These are phyloP conservation scores for Eubasilissa regina DNA, from an alignment of 1,140 invertebrate species.

Conservation along the genomic window DNA sequence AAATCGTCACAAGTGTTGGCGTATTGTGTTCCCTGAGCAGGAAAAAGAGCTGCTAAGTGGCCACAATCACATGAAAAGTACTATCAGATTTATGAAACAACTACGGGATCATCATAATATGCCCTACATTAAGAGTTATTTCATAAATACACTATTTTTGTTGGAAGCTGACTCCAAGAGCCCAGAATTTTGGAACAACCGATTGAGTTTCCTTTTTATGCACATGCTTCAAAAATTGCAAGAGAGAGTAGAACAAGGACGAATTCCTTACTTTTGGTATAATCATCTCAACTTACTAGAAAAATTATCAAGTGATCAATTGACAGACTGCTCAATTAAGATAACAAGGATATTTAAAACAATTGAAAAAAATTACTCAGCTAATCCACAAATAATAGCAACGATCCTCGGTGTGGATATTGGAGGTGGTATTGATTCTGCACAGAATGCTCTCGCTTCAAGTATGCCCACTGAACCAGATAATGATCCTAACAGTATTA, in stretches of 20 bases:
- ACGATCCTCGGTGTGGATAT: slow-evolving; percentile 3
- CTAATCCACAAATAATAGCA: neutral
- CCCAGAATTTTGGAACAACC: slow-evolving; percentile 9
- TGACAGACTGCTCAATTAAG: neutral
- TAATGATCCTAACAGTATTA: neutral
- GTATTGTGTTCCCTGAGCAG: neutral
- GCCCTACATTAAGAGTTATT: slow-evolving; percentile 20
- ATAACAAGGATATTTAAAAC: neutral
- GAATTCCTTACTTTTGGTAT: slow-evolving; percentile 26
- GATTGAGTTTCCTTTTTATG: slow-evolving; percentile 10
- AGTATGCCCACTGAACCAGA: neutral
- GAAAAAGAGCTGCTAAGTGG: slow-evolving; percentile 1
- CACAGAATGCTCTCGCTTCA: neutral
- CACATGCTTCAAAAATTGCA: slow-evolving; percentile 2
- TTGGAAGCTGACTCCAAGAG: slow-evolving; percentile 3
- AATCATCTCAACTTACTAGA: slow-evolving; percentile 5
- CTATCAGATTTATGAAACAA: slow-evolving; percentile 24
- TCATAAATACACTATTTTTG: slow-evolving; percentile 23
- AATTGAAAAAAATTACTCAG: slow-evolving; percentile 4
- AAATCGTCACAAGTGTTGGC: slow-evolving; percentile 9
- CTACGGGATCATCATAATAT: neutral
- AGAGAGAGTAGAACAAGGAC: neutral
- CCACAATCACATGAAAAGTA: slow-evolving; percentile 4
- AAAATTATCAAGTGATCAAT: neutral
- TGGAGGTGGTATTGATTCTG: neutral